Evolutionary conservation across 2,888 invertebrate genomes (phyloP), one percentile per base, ranked within the genome.

Genomic region (Allacma fusca): DNA sequence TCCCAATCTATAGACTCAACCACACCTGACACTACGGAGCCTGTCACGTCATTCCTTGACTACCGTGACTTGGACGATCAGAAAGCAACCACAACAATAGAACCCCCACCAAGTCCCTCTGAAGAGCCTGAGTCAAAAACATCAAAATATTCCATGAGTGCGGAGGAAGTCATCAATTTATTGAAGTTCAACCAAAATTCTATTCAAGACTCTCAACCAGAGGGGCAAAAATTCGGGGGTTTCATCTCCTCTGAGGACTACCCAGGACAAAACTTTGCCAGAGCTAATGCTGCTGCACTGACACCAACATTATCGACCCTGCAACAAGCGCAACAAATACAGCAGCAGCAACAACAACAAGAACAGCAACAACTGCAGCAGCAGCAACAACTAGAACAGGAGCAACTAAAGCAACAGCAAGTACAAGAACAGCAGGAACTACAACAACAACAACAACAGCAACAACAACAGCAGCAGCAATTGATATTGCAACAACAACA

Each of bases 391-490:
- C 77, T 71, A 50, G 19, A 72, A 0, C 43, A 73, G 2, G 50
- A 64, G 59, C 34, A 76, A 16, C 71, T 74, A 43, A 68, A 67
- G 44, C 65, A 40, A 43, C 44, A 21, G 1, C 78, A 77, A 44
- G 21, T 12, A 2, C 29, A 28, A 16, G 21, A 13, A 21, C 75
- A 78, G 50, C 77, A 72, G 40, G 70, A 62, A 28, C 43, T 57
- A 40, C 57, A 72, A 1, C 43, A 73, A 7, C 68, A 70, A 50
- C 24, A 73, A 12, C 75, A 77, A 43, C 74, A 65, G 44, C 67
- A 44, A 50, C 57, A n/a, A 9, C 79, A 78, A 50, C 78, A 76
- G 69, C 75, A 78, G 50, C 77, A 72, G 40, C 74, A 62, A 28
- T n/a, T n/a, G n/a, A n/a, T n/a, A n/a, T n/a, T n/a, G n/a, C n/a